Conservation (phyloP, 2,888 invertebrate genomes). For the Drosophila stalkeri region DNA sequence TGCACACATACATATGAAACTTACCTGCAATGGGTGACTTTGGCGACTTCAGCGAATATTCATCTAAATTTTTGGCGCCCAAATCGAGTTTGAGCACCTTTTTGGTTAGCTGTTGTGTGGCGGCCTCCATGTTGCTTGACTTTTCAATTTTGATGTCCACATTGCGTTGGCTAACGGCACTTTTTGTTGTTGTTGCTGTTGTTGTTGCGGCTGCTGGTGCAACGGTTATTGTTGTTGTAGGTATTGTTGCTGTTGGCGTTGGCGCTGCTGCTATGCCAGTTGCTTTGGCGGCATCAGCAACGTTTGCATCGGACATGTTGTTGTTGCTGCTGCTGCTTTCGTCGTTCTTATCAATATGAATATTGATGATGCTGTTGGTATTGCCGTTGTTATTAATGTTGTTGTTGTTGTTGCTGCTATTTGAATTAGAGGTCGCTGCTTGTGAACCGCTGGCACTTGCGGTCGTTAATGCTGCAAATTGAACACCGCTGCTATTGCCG, state of each 20-base stretch:
- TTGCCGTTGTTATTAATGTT: constrained; percentile 27
- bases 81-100: constrained; percentile 84
- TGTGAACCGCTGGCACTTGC: constrained; percentile 45
- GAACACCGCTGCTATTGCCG: constrained; percentile 27
- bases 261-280: constrained; percentile 30
- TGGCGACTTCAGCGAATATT: constrained; percentile 83
- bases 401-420: constrained; percentile 42
- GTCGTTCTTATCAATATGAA: constrained; percentile 38
- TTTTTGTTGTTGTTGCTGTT: constrained; percentile 71
- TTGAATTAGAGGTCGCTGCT: constrained; percentile 53
- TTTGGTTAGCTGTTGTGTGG: constrained; percentile 80
- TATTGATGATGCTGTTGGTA: constrained; percentile 18
- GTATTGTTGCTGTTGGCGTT: constrained; percentile 14
- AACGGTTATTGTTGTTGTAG: constrained; percentile 28
- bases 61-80: constrained; percentile 81
- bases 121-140: constrained; percentile 79
- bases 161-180: constrained; percentile 88
- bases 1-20: not conserved
- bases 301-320: constrained; percentile 27
- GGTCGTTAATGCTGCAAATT: constrained; percentile 47
- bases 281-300: constrained; percentile 31
- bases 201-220: constrained; percentile 11
- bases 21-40: constrained; percentile 84
- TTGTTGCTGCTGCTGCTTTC: constrained; percentile 20
- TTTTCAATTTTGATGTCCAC: constrained; percentile 87